Conservation (phyloP, 2,797 vertebrate genomes). For the Acrossocheilus fasciatus region DNA sequence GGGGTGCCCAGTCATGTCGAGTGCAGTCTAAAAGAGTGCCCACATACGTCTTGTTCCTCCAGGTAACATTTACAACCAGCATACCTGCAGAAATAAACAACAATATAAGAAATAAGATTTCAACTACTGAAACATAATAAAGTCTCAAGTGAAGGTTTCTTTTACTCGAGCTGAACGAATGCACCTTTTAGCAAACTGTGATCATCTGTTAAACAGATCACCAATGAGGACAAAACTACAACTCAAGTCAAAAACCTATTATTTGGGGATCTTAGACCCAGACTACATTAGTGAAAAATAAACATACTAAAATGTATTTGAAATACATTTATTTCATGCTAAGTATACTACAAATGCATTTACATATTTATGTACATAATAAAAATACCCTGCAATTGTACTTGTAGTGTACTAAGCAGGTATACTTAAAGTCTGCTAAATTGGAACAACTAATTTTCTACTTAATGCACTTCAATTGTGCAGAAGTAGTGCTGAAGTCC, state of each 20-base stretch:
- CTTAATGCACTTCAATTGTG: background rate
- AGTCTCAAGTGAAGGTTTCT: background rate
- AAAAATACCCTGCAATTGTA: too few species aligned
- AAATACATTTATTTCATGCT: too few species aligned
- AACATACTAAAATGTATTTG: too few species aligned
- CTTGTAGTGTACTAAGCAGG: too few species aligned
- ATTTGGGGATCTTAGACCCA: background rate
- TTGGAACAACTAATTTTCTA: background rate
- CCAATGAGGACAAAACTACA: background rate
- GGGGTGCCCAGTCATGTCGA: constrained; percentile 97
- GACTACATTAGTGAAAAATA: too few species aligned
- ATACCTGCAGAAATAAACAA: constrained; percentile 82
- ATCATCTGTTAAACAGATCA: background rate
- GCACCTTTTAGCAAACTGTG: background rate
- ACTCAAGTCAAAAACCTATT: background rate
- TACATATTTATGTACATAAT: too few species aligned
- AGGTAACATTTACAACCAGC: constrained; percentile 99
- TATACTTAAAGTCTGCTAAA: background rate
- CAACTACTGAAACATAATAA: constrained; percentile 1
- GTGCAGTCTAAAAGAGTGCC: constrained; percentile 97
- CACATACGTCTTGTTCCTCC: constrained; percentile 99
- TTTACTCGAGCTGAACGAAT: background rate
- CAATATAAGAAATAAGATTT: constrained; percentile 14
- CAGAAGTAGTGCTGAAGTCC: background rate
- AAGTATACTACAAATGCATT: too few species aligned